Evolutionary conservation across 2,113 vertebrate genomes (phyloP).

Genomic region (Octodon degus): DNA sequence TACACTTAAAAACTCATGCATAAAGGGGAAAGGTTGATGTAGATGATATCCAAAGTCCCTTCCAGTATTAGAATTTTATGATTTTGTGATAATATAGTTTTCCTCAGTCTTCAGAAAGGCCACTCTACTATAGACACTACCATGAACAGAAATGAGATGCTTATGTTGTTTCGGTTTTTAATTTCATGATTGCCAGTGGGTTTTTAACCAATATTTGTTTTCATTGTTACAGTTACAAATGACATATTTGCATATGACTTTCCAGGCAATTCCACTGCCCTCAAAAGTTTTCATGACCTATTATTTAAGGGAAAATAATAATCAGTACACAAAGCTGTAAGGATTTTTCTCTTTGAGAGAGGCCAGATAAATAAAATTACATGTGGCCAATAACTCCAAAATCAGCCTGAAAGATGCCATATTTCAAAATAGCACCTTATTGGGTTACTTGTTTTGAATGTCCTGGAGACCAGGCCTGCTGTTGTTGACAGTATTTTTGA

Average conservation of each 20-base stretch:
- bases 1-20: neutral
- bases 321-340: neutral
- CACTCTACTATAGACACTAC: neutral
- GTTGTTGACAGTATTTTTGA: slow-evolving; percentile 71
- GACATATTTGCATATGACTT: slow-evolving; percentile 64
- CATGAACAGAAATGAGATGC: neutral
- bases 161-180: slow-evolving; percentile 19
- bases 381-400: slow-evolving; percentile 40
- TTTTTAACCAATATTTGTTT: slow-evolving; percentile 41
- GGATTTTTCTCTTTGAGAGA: neutral
- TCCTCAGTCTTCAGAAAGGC: neutral
- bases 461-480: slow-evolving; percentile 44
- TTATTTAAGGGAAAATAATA: slow-evolving; percentile 49
- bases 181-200: slow-evolving; percentile 29
- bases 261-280: slow-evolving; percentile 26
- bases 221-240: slow-evolving; percentile 52
- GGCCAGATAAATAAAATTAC: slow-evolving; percentile 58
- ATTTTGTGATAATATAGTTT: neutral
- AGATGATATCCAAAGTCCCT: neutral
- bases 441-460: slow-evolving; percentile 61
- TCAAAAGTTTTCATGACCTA: slow-evolving; percentile 47
- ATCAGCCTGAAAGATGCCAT: slow-evolving; percentile 38
- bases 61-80: neutral
- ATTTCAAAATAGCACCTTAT: slow-evolving; percentile 59
- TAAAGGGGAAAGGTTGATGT: neutral